phyloP scores from a whole-genome alignment of 2,888 invertebrate genomes.

The Gasteruption jaculator region DNA sequence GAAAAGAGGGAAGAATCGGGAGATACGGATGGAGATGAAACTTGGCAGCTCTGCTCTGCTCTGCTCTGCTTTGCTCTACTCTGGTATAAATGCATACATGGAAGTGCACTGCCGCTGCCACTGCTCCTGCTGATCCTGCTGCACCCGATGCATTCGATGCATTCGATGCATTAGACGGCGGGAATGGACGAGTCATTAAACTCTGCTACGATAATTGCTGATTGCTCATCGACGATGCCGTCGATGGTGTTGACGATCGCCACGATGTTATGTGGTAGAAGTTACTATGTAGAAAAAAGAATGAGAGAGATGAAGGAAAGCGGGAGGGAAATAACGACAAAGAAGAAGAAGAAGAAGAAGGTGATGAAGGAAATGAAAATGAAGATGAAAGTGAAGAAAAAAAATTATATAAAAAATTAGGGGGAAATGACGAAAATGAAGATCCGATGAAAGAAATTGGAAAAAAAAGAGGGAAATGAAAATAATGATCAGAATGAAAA shows the following conservation, averaged over 20 bases:
- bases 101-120: slow-evolving; percentile 7
- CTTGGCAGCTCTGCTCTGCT: too few relatives aligned
- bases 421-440: slow-evolving; percentile 21
- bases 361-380: background rate
- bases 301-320: background rate
- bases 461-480: slow-evolving; percentile 18
- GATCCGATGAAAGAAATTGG: slow-evolving; percentile 17
- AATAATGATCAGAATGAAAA: too few relatives aligned
- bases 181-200: too few relatives aligned
- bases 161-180: too few relatives aligned
- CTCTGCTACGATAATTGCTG: too few relatives aligned
- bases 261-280: too few relatives aligned
- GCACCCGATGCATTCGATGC: too few relatives aligned
- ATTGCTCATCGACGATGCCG: too few relatives aligned
- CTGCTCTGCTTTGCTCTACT: too few relatives aligned
- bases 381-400: slow-evolving; percentile 5
- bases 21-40: slow-evolving; percentile 7
- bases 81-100: slow-evolving; percentile 8
- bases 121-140: slow-evolving; percentile 1
- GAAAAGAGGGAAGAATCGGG: too few relatives aligned
- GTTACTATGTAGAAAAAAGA: background rate
- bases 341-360: slow-evolving; percentile 28
- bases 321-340: slow-evolving; percentile 22
- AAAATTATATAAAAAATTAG: slow-evolving; percentile 11
- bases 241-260: too few relatives aligned